Evolutionary conservation across 1,140 invertebrate species (phyloP), one percentile per base, ranked within the genome.

Genomic region (Kradibia gibbosae): DNA sequence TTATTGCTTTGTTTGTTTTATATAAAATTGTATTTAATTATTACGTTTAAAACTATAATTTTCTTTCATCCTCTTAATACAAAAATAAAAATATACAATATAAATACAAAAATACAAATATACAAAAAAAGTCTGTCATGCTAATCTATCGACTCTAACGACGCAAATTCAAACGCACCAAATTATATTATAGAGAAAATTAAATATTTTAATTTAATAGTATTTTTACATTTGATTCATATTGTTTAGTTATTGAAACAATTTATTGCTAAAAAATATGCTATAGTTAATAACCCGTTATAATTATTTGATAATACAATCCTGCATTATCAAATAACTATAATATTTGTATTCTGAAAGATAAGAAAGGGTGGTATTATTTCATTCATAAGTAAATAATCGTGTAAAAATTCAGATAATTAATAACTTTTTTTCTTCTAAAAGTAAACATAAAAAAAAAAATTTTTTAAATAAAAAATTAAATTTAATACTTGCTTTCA

Each of bases 281-380:
- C 48, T 73, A 31, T 60, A 25, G 31, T 22, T 39, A 67, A 39
- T 2, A 31, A 28, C 50, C 13, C 20, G n/a, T 76, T 81, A 28
- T 72, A 70, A 72, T 45, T 75, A 62, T 25, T 34, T 36, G 79
- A 45, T 17, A 31, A 36, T 50, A 34, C 55, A 76, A 57, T 72
- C 79, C 60, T 62, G 42, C 31, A 75, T 75, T 31, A 42, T 50
- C 78, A 13, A 80, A 20, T 62, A 55, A 80, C 50, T 57, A 60
- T 11, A 31, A 42, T 65, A 53, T 74, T 74, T 17, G 11, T 15
- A 50, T 25, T n/a, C 0, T 3, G 70, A 72, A 50, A 8, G 25
- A 45, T 50, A 48, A 72, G 42, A n/a, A 42, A 31, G 13, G n/a
- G 25, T 17, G 20, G 48, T 62, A 50, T 70, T 78, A 70, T 53